Evolutionary conservation across 2,888 invertebrate species (phyloP), one percentile per base, ranked within the genome.

Genomic region (Philonicus albiceps): DNA sequence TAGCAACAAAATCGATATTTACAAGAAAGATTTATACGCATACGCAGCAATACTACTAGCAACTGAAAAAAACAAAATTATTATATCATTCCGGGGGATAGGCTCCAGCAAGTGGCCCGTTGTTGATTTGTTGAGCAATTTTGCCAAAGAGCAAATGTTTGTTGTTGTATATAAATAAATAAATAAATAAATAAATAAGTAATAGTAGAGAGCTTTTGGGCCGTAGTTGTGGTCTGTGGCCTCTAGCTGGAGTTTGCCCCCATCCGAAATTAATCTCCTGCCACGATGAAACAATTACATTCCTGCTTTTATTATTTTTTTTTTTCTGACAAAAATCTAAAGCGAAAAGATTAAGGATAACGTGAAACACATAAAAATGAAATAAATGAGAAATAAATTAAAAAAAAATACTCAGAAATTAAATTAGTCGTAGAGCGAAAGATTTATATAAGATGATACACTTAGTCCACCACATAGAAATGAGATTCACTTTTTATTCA

Each of bases 261-360:
- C 27, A 64, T 19, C 64, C 22, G 64, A 64, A 64, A 27, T 34
- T 37, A 74, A 74, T 74, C 19, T 81, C 81, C 81, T 81, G 81
- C 81, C 81, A 81, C 64, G 31, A 81, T 55, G 81, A 81, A 81
- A 81, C 49, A 22, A 55, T 31, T 19, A 81, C 31, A 81, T 81
- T 81, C 64, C 81, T 81, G 64, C 27, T 31, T 31, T 31, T 31
- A 31, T 31, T 31, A 31, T 31, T 31, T 31, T 31, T 31, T 13
- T 43, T 13, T 74, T 64, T 64, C 78, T 31, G 34, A 31, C 43
- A 34, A 64, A n/a, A 37, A n/a, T n/a, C 31, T 55, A 64, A 55
- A 34, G 53, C 31, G 34, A 30, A 81, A 53, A 31, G 49, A 53
- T 31, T 31, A 55, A 13, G 19, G 34, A 55, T 19, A 81, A 74